Evolutionary conservation across 2,797 vertebrate genomes (phyloP).

Genomic region (Spatula clypeata): DNA sequence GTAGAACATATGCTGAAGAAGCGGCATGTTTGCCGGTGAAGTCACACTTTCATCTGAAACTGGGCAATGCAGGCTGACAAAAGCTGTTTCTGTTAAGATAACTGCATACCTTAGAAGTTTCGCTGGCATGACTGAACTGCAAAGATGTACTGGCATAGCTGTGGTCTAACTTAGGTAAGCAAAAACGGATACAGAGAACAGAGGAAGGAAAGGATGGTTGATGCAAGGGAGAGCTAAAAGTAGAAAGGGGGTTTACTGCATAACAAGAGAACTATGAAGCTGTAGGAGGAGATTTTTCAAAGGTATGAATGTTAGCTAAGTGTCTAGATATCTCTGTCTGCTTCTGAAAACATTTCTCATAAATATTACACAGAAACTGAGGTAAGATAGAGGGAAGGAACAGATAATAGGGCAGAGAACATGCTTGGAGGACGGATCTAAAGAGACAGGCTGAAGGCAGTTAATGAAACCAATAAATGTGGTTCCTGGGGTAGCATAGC

Average conservation of each 20-base stretch:
- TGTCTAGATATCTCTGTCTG: constrained; percentile 2
- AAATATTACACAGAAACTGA: not conserved
- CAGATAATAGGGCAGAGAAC: not conserved
- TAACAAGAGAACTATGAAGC: not conserved
- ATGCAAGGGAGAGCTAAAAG: not conserved
- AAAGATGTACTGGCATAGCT: constrained; percentile 22
- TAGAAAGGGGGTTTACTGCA: not conserved
- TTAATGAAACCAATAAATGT: constrained; percentile 32
- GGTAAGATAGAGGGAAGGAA: not conserved
- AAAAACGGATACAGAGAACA: not conserved
- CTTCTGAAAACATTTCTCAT: constrained; percentile 13
- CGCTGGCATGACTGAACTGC: constrained; percentile 2
- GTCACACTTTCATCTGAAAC: not conserved
- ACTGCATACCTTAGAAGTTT: not conserved
- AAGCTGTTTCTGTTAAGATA: not conserved
- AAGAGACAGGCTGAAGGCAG: not conserved
- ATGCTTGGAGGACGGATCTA: not conserved
- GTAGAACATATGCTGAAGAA: not conserved
- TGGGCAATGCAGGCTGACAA: not conserved
- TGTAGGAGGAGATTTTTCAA: constrained; percentile 40
- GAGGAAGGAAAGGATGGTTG: not conserved
- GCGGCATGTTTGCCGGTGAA: not conserved
- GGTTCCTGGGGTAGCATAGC: not conserved
- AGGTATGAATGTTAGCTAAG: not conserved
- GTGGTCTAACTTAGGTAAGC: not conserved